Evolutionary conservation across 1,140 invertebrate genomes (phyloP).

Genomic region (Aplysia californica): DNA sequence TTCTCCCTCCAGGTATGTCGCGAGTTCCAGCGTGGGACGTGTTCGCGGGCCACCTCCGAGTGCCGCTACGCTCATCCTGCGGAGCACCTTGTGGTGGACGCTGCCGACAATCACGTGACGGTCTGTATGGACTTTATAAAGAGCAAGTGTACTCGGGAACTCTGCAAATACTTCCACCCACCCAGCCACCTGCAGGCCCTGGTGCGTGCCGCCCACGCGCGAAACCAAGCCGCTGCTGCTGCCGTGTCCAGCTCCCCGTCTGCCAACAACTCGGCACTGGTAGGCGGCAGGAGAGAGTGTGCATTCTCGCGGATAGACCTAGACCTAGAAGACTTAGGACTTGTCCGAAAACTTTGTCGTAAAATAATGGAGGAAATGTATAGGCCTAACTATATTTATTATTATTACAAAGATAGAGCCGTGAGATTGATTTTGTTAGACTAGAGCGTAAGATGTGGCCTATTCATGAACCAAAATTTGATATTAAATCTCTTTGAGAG

Average conservation of each 20-base stretch:
- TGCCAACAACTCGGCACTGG: slow-evolving; percentile 68
- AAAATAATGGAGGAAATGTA: too few relatives aligned
- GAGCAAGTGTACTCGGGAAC: slow-evolving; percentile 88
- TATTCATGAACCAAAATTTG: too few relatives aligned
- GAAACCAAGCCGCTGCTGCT: slow-evolving; percentile 79
- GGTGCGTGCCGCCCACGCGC: slow-evolving; percentile 94
- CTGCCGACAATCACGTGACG: slow-evolving; percentile 92
- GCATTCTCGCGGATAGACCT: too few relatives aligned
- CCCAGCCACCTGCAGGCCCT: slow-evolving; percentile 96
- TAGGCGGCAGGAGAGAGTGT: slow-evolving; percentile 71
- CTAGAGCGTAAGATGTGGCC: too few relatives aligned
- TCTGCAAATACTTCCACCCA: slow-evolving; percentile 82
- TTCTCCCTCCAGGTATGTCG: slow-evolving; percentile 86
- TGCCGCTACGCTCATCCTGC: slow-evolving; percentile 98
- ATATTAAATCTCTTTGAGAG: too few relatives aligned
- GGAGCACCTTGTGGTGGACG: slow-evolving; percentile 83
- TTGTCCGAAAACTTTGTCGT: too few relatives aligned
- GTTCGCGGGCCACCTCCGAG: slow-evolving; percentile 94
- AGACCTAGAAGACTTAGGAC: too few relatives aligned
- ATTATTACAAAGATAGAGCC: too few relatives aligned
- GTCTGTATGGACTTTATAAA: slow-evolving; percentile 99
- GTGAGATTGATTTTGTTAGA: too few relatives aligned
- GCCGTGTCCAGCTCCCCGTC: slow-evolving; percentile 48
- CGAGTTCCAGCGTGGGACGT: slow-evolving; percentile 97
- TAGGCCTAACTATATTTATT: too few relatives aligned